Evolutionary conservation across 2,113 vertebrate genomes (phyloP).

Genomic region (Crotalus helleri): DNA sequence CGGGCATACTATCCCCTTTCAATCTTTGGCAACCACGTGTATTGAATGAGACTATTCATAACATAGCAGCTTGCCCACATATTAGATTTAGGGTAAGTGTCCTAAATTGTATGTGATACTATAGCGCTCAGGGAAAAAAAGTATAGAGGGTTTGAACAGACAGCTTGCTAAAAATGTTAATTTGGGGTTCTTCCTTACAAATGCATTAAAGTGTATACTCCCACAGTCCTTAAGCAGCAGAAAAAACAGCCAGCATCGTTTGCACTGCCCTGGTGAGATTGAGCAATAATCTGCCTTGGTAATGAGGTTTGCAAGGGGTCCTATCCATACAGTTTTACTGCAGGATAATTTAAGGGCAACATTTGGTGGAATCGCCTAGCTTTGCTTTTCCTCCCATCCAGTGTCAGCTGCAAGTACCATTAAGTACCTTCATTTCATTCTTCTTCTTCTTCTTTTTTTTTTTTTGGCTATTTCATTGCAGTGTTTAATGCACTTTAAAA

Average conservation of each 20-base stretch:
- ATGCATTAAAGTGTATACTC: neutral
- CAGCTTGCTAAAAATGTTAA: neutral
- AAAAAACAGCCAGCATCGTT: neutral
- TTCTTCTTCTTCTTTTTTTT: too few relatives aligned
- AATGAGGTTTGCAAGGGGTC: neutral
- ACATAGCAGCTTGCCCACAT: neutral
- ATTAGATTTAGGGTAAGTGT: neutral
- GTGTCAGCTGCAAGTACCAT: neutral
- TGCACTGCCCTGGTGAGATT: neutral
- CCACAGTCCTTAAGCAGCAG: neutral
- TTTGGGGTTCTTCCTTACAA: neutral
- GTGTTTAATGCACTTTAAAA: too few relatives aligned
- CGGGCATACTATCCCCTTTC: neutral
- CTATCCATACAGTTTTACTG: neutral
- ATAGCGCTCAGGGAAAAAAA: neutral
- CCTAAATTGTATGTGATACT: neutral
- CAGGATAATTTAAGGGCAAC: neutral
- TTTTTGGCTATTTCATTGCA: too few relatives aligned
- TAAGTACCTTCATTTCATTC: neutral
- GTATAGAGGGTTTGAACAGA: neutral
- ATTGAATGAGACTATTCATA: neutral
- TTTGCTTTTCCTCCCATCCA: neutral
- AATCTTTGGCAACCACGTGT: too few relatives aligned
- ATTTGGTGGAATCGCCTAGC: neutral
- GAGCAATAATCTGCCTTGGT: neutral